Conservation (phyloP, 2,113 vertebrate genomes). For the Tretioscincus oriximinensis region DNA sequence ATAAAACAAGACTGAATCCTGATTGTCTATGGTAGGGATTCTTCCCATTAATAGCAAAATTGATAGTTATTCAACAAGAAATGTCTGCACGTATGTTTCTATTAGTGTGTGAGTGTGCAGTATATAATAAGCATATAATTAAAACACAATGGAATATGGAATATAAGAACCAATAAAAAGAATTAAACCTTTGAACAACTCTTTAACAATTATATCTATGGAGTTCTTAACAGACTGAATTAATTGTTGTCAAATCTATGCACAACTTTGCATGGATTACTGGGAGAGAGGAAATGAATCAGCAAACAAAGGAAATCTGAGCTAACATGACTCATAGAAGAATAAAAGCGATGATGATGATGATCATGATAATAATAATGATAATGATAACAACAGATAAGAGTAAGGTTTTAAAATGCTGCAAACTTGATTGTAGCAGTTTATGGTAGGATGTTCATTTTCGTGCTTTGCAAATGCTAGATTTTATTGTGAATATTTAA, state of each 20-base stretch:
- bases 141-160: too few species aligned
- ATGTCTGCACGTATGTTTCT: slow-evolving; percentile 9
- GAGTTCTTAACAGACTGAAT: background rate
- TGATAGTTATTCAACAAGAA: slow-evolving; percentile 36
- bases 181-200: background rate
- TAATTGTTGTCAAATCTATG: background rate
- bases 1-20: background rate
- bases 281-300: background rate
- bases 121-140: too few species aligned
- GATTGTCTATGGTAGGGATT: background rate
- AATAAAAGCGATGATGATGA: slow-evolving; percentile 13
- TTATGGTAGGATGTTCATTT: too few species aligned
- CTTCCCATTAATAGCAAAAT: slow-evolving; percentile 9
- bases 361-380: slow-evolving; percentile 45
- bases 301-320: background rate
- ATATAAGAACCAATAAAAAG: too few species aligned
- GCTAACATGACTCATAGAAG: slow-evolving; percentile 37
- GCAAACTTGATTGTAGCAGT: background rate
- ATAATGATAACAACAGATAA: background rate
- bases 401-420: background rate
- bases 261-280: too few species aligned
- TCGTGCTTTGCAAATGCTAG: background rate
- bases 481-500: background rate
- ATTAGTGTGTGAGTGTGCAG: background rate
- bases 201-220: background rate